Evolutionary conservation across 2,888 invertebrate species (phyloP).

Genomic region (Cryptus armator): DNA sequence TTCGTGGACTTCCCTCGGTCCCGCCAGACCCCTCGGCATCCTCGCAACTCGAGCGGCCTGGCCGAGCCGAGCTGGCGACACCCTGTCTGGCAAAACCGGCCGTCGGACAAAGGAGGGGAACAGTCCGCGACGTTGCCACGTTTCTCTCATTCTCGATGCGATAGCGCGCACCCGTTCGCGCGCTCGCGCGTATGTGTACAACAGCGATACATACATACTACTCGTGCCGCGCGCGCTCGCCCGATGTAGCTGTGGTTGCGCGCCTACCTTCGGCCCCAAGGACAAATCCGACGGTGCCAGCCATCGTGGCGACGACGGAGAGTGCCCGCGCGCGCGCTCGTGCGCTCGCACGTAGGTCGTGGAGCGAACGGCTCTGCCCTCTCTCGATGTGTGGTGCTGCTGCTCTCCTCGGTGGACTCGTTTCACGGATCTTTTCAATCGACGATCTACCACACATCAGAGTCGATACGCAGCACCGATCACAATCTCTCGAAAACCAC

Average conservation of each 20-base stretch:
- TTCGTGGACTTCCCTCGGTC: constrained; percentile 58
- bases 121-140: constrained; percentile 75
- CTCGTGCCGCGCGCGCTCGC: constrained; percentile 52
- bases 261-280: constrained; percentile 80
- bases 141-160: constrained; percentile 61
- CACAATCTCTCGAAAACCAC: constrained; percentile 31
- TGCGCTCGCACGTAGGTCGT: constrained; percentile 60
- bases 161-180: constrained; percentile 25
- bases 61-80: constrained; percentile 95
- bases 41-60: constrained; percentile 86
- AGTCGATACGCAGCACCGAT: constrained; percentile 27
- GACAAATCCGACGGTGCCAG: constrained; percentile 84
- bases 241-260: constrained; percentile 55
- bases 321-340: constrained; percentile 72
- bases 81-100: constrained; percentile 95
- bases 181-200: constrained; percentile 27
- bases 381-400: constrained; percentile 26
- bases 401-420: constrained; percentile 60
- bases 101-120: constrained; percentile 86
- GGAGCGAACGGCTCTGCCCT: constrained; percentile 52
- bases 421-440: constrained; percentile 64
- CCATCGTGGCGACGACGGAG: constrained; percentile 82
- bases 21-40: constrained; percentile 66
- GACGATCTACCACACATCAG: constrained; percentile 38
- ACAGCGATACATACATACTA: constrained; percentile 16